Evolutionary conservation across 2,888 invertebrate species (phyloP).

Genomic region (Cataglyphis cursor): DNA sequence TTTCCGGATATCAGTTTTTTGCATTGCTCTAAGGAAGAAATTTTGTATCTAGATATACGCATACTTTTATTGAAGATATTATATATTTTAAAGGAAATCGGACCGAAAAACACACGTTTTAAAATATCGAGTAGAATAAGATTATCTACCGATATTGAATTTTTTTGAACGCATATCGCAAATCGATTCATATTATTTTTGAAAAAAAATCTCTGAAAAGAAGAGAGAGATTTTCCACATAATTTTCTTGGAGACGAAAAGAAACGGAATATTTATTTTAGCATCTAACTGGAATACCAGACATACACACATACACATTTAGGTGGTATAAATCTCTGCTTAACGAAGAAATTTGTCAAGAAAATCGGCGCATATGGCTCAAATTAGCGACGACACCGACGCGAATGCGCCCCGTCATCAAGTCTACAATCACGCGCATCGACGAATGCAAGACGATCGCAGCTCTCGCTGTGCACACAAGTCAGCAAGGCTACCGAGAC

Average conservation of each 20-base stretch:
- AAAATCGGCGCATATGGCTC: constrained; percentile 30
- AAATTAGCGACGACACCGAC: constrained; percentile 19
- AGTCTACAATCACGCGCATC: constrained; percentile 15
- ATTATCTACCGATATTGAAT: neutral
- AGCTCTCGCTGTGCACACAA: neutral
- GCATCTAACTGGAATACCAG: neutral
- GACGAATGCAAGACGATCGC: constrained; percentile 7
- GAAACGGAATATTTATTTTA: neutral
- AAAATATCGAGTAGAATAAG: neutral
- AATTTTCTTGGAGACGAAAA: neutral
- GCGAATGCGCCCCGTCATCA: constrained; percentile 19
- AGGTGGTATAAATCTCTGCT: constrained; percentile 2
- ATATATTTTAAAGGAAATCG: neutral
- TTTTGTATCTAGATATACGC: neutral
- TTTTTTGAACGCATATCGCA: neutral
- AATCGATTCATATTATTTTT: neutral
- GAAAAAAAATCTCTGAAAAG: neutral
- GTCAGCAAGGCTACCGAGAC: constrained; percentile 38
- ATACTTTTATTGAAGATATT: neutral
- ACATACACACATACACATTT: neutral
- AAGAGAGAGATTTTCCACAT: neutral
- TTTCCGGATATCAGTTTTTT: neutral
- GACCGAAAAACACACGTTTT: neutral
- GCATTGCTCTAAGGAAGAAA: neutral
- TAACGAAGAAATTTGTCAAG: neutral